Percentiles rank a stretch among this genome's conserved stretches.
These are phyloP conservation scores for Podotricha telesiphe DNA, from an alignment of 2,888 invertebrate species.

Conservation along the genomic window DNA sequence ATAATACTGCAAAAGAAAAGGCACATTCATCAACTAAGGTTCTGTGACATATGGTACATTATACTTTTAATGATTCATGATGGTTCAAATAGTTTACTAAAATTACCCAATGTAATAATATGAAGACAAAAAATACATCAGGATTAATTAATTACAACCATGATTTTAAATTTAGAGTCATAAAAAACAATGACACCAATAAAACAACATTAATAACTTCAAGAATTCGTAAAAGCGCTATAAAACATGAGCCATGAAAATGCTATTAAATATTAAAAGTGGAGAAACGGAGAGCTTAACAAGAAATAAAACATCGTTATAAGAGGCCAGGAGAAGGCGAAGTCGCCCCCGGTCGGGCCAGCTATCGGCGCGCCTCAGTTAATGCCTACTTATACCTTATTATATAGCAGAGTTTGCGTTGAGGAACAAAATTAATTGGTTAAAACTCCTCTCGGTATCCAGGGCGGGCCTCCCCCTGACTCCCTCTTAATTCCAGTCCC, in stretches of 20 bases:
- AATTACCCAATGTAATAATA: background rate
- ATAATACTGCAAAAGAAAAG: constrained; percentile 54
- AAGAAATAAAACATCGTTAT: constrained; percentile 84
- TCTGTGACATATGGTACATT: constrained; percentile 66
- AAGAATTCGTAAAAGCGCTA: constrained; percentile 79
- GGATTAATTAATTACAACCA: constrained; percentile 26
- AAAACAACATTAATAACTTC: constrained; percentile 73
- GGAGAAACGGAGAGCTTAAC: constrained; percentile 84
- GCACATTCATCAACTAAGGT: constrained; percentile 56
- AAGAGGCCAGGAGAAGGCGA: constrained; percentile 73
- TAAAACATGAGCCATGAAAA: constrained; percentile 82
- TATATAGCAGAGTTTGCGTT: constrained; percentile 84
- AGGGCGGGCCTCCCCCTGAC: constrained; percentile 73
- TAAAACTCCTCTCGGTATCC: constrained; percentile 85
- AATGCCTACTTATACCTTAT: constrained; percentile 84
- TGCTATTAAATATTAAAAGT: constrained; percentile 84
- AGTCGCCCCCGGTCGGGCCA: constrained; percentile 76
- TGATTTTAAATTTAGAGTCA: constrained; percentile 34
- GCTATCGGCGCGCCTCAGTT: constrained; percentile 82
- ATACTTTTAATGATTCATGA: background rate
- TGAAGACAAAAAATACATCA: background rate
- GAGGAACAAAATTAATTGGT: constrained; percentile 85
- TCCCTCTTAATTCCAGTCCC: constrained; percentile 75
- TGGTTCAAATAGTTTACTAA: background rate
- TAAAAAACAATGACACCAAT: constrained; percentile 66